Evolutionary conservation across 2,797 vertebrate species (phyloP), one percentile per base, ranked within the genome.

Genomic region (Enteromius radiatus): DNA sequence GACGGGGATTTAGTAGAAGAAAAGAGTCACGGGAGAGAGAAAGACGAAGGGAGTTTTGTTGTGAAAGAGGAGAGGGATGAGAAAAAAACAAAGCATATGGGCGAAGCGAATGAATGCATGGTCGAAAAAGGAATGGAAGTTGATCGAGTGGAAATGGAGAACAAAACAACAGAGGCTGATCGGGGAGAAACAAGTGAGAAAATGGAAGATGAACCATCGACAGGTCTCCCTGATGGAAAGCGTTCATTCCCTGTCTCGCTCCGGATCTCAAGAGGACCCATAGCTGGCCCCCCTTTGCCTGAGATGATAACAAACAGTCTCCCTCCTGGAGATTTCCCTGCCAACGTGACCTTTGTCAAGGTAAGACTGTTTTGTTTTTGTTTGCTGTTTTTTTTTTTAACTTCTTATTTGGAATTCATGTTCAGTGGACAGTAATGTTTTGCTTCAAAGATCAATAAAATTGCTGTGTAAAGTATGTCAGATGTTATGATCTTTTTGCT

Each of bases 281-380:
- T 97, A 0, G 96, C 96, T 47, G 96, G 96, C 6, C 96, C 96
- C 5, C 94, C 94, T 21, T 92, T 97, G 17, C 93, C 94, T 8
- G 92, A 81, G n/a, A 65, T 7, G 17, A 75, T 93, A 70, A 88
- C 90, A 2, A 83, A 89, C 87, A 87, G 85, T 0, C 78, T 89
- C n/a, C 91, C 86, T 28, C 91, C 93, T 0, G 93, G 96, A 79
- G 88, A 94, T 88, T 98, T 98, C 89, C 97, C 97, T 63, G 93
- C 95, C 80, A 98, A 98, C 23, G 95, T 98, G 80, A 95, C 96
- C 80, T 98, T 98, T 82, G 80, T 97, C 80, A 95, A 93, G 96
- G 97, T 97, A 92, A 95, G 93, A 59, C 2, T n/a, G 3, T 36
- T 54, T 23, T n/a, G 7, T 8, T 6, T 17, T 45, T 36, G 11